Evolutionary conservation across 2,888 invertebrate genomes (phyloP).

Genomic region (Andrena dorsata): DNA sequence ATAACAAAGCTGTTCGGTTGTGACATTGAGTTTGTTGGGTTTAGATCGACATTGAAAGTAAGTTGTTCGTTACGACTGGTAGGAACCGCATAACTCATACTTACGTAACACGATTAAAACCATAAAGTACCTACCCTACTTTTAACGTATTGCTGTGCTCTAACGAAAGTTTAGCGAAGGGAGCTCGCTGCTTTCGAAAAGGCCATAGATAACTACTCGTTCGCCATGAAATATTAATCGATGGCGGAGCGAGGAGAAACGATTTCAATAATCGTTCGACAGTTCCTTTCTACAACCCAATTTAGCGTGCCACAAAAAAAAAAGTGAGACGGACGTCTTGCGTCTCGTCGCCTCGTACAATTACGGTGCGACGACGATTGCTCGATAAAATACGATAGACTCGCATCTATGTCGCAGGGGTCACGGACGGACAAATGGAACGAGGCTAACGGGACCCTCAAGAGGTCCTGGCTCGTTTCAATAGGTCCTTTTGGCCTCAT

Average conservation of each 20-base stretch:
- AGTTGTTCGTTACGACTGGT: neutral
- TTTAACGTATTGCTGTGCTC: neutral
- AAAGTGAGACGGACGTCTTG: slow-evolving; percentile 27
- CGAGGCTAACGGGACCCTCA: slow-evolving; percentile 66
- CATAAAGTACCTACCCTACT: too few relatives aligned
- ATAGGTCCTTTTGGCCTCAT: slow-evolving; percentile 57
- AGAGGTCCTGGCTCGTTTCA: slow-evolving; percentile 63
- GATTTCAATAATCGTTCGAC: slow-evolving; percentile 26
- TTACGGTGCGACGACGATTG: slow-evolving; percentile 63
- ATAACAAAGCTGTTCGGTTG: too few relatives aligned
- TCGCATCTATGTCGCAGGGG: slow-evolving; percentile 52
- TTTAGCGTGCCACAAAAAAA: slow-evolving; percentile 34
- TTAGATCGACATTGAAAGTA: too few relatives aligned
- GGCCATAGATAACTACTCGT: neutral
- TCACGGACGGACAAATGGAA: slow-evolving; percentile 64
- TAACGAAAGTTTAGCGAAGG: neutral
- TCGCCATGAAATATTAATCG: slow-evolving; percentile 22
- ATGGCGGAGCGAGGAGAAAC: slow-evolving; percentile 20
- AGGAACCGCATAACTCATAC: too few relatives aligned
- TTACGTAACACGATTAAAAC: too few relatives aligned
- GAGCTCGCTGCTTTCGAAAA: neutral
- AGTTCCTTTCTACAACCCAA: slow-evolving; percentile 24
- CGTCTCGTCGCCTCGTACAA: slow-evolving; percentile 41
- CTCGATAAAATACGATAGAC: slow-evolving; percentile 64
- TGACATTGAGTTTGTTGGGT: too few relatives aligned